Base-by-base conservation (phyloP, 2,888 invertebrate genomes). In the Trachelus iudaicus region DNA sequence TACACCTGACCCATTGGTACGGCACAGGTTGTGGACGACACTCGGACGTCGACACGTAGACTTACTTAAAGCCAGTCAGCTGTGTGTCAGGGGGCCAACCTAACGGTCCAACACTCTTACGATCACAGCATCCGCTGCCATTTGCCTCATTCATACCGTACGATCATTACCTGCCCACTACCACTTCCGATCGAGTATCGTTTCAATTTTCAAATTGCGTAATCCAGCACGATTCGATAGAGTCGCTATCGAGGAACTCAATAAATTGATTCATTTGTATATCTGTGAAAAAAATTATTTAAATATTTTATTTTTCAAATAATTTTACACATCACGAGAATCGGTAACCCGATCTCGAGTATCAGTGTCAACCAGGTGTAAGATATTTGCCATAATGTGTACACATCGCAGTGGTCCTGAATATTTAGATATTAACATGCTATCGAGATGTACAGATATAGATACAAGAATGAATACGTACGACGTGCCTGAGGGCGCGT, bases 1-100 rank as follows among this genome's bases (percentile, higher is more conserved):
- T 79, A 69, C 86, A 85, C 84, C 85, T 86, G 85, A 85, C 84
- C 84, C 81, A 77, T 81, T 80, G 84, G 82, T 83, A 84, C 81
- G 81, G 80, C 82, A 84, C 83, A 84, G 83, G 82, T 83, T 85
- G 80, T 71, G 73, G 34, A 75, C 71, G 76, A n/a, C n/a, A 34
- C 69, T 40, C n/a, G 34, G 15, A 35, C 34, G 78, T 77, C 75
- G 75, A 77, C 77, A 78, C 80, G 77, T 81, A 80, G 79, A 81
- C 81, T 80, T 71, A 80, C 81, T 79, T 77, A 76, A 76, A 76
- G 74, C 56, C 68, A 79, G 81, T 79, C 82, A 83, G 83, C 89
- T 89, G 85, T 89, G 87, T 90, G 90, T 90, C 88, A 89, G 88
- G 86, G 88, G 89, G 90, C 88, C 89, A 89, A 90, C 83, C 85